These are phyloP conservation scores for Gallinago solitaria DNA, from an alignment of 2,797 vertebrate genomes.

Conservation along the genomic window DNA sequence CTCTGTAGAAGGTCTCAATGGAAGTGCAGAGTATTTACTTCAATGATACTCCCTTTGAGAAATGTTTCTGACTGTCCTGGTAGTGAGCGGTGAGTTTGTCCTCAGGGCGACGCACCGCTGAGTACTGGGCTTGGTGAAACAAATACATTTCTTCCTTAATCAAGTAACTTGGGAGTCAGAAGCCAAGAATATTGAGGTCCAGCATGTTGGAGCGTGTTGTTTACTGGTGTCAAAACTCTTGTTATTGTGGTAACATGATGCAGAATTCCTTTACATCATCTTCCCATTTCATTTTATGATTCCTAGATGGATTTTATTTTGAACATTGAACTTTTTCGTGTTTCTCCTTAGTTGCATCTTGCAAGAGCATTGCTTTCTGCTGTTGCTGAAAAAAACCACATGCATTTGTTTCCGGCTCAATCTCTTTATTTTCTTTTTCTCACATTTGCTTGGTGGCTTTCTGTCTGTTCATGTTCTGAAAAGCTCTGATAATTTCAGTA, in stretches of 20 bases:
- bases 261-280: background rate
- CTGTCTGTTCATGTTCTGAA: background rate
- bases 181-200: rapidly evolving
- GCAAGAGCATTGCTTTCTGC: background rate
- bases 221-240: background rate
- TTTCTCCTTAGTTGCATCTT: background rate
- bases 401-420: background rate
- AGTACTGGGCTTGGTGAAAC: background rate
- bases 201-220: background rate
- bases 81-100: background rate
- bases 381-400: background rate
- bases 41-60: background rate
- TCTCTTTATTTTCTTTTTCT: background rate
- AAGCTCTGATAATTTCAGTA: background rate
- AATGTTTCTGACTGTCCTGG: background rate
- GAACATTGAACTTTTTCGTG: background rate
- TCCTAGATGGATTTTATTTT: background rate
- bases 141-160: background rate
- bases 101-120: background rate
- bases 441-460: background rate
- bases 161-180: background rate
- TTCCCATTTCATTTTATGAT: background rate
- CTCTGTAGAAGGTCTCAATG: background rate
- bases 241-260: background rate
- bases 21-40: background rate